These are phyloP conservation scores for Melipona beecheii DNA, from an alignment of 2,888 invertebrate species.

Conservation along the genomic window DNA sequence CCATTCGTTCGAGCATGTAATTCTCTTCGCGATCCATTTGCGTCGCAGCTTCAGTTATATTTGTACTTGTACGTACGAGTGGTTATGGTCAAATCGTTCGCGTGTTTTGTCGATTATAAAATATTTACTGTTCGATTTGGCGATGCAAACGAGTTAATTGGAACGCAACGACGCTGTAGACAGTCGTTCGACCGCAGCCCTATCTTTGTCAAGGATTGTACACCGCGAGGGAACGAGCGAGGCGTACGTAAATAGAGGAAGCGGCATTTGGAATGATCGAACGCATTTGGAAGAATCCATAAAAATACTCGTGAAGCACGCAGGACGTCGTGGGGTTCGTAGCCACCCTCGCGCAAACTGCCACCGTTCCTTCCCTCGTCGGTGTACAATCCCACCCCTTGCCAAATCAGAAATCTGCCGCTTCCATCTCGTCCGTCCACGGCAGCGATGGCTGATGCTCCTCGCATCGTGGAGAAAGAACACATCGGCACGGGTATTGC, in stretches of 20 bases:
- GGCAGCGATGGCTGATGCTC: constrained; percentile 40
- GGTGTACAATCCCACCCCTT: constrained; percentile 70
- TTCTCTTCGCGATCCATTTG: too few relatives aligned
- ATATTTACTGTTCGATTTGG: too few relatives aligned
- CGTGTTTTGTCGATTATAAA: too few relatives aligned
- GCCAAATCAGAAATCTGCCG: constrained; percentile 76
- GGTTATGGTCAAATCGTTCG: too few relatives aligned
- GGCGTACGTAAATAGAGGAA: constrained; percentile 33
- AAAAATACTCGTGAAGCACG: constrained; percentile 62
- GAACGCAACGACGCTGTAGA: neutral
- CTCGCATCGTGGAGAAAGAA: constrained; percentile 35
- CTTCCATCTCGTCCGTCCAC: constrained; percentile 56
- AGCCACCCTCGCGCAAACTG: constrained; percentile 70
- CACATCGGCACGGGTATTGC: neutral
- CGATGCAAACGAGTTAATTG: too few relatives aligned
- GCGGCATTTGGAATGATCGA: constrained; percentile 42
- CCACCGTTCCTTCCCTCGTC: constrained; percentile 51
- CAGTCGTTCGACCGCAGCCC: neutral
- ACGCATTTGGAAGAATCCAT: constrained; percentile 51
- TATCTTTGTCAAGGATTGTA: neutral
- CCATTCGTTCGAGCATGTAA: too few relatives aligned
- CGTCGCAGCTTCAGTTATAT: too few relatives aligned
- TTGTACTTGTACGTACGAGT: too few relatives aligned
- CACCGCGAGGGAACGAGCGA: neutral
- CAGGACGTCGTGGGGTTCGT: constrained; percentile 58